These are phyloP conservation scores for Sisor rabdophorus DNA, from an alignment of 2,113 vertebrate genomes.

Conservation along the genomic window DNA sequence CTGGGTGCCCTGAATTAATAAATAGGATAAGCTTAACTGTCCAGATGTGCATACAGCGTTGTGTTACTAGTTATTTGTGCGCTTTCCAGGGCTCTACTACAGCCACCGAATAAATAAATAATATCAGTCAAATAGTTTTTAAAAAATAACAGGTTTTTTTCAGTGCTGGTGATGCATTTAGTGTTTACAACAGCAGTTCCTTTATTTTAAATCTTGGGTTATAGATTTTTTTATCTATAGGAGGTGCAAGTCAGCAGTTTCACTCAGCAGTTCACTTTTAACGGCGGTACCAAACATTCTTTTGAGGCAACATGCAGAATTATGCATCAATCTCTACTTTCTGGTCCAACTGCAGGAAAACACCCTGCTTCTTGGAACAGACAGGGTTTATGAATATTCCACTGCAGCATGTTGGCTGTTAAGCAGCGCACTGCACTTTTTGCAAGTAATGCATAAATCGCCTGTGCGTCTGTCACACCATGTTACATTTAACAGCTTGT, in stretches of 20 bases:
- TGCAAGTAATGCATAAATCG: neutral
- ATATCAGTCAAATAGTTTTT: constrained; percentile 1
- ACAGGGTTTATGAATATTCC: constrained; percentile 51
- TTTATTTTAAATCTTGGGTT: constrained; percentile 25
- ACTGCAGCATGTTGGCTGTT: constrained; percentile 1
- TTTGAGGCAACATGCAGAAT: constrained; percentile 55
- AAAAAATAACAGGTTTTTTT: neutral
- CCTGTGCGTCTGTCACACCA: constrained; percentile 38
- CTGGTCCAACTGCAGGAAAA: neutral
- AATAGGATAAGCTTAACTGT: constrained; percentile 21
- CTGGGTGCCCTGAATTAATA: constrained; percentile 34
- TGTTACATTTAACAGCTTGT: constrained; percentile 36
- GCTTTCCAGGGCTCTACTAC: neutral
- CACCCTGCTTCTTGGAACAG: constrained; percentile 31
- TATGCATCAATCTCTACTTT: constrained; percentile 36
- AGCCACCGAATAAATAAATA: neutral
- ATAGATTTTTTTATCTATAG: constrained; percentile 37
- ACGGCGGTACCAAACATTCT: neutral
- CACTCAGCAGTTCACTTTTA: neutral
- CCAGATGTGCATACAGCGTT: constrained; percentile 1
- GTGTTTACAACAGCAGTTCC: constrained; percentile 3
- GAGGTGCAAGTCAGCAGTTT: constrained; percentile 26
- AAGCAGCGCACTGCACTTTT: neutral
- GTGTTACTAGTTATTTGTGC: neutral
- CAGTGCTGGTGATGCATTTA: constrained; percentile 9